Evolutionary conservation across 92 coral and sea anemone genomes (phyloP).

Genomic region (Bergia puertoricense): DNA sequence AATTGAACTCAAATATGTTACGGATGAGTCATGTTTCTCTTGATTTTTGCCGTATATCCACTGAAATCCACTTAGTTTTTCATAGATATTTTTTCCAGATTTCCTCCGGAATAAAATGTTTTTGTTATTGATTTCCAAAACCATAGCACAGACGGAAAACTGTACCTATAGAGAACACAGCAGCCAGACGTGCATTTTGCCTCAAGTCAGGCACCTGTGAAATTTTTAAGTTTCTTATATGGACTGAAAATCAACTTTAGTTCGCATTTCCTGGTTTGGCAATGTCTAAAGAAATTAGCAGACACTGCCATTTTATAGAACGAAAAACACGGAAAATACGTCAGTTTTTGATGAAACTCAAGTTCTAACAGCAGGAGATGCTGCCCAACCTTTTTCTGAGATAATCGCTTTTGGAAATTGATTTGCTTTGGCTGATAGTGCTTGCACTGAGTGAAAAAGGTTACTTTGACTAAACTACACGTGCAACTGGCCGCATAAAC

Average conservation of each 20-base stretch:
- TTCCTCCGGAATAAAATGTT: background rate
- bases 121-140: background rate
- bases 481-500: background rate
- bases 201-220: background rate
- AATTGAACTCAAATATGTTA: background rate
- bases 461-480: conserved; percentile 19
- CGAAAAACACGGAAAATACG: background rate
- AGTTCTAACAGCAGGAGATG: background rate
- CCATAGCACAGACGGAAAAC: background rate
- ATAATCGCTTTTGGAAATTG: conserved; percentile 1
- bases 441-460: conserved; percentile 12
- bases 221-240: background rate
- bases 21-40: background rate
- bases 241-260: background rate
- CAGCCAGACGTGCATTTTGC: background rate
- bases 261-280: background rate
- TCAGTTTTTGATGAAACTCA: background rate
- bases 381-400: background rate
- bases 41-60: too few relatives aligned
- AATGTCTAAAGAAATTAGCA: background rate
- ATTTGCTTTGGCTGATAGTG: background rate
- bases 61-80: background rate
- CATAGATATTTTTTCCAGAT: background rate
- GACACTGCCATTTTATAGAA: background rate
- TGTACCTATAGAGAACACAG: background rate